Percentiles rank a stretch among this genome's conserved stretches.
Evolutionary conservation across 2,888 invertebrate genomes (phyloP).

Genomic region (Spicauda simplicius): DNA sequence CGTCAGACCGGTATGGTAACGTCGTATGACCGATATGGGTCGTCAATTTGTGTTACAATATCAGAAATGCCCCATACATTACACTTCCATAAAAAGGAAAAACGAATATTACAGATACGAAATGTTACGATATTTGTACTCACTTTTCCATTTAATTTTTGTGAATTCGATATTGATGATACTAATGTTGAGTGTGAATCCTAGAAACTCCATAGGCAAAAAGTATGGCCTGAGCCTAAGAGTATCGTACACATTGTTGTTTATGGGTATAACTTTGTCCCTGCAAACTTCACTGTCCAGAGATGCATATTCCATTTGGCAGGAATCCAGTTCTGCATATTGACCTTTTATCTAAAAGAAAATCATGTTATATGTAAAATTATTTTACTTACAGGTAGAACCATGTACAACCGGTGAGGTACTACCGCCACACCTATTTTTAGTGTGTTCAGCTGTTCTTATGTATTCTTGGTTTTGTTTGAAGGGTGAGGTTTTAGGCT

Average conservation of each 20-base stretch:
- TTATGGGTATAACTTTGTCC: slow-evolving; percentile 65
- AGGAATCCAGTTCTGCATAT: slow-evolving; percentile 59
- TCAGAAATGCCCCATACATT: no score
- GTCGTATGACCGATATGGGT: no score
- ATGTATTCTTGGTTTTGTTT: no score
- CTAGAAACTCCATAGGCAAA: slow-evolving; percentile 36
- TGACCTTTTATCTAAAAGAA: slow-evolving; percentile 59
- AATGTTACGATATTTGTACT: slow-evolving; percentile 47
- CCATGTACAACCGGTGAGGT: no score
- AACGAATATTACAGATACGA: background rate
- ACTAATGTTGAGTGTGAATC: slow-evolving; percentile 49
- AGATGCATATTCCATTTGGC: slow-evolving; percentile 66
- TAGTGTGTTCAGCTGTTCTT: no score
- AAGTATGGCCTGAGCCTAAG: slow-evolving; percentile 72
- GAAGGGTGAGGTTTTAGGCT: no score
- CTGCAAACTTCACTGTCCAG: slow-evolving; percentile 67
- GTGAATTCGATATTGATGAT: slow-evolving; percentile 76
- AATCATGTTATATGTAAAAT: background rate
- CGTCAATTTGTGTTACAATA: no score
- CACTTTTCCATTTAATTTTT: slow-evolving; percentile 80
- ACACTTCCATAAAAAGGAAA: no score
- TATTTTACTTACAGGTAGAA: no score
- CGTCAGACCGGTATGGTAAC: no score
- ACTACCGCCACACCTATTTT: no score
- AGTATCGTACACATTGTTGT: slow-evolving; percentile 62